Percentiles rank a stretch among this genome's conserved stretches.
These are phyloP conservation scores for Macquaria ambigua DNA, from an alignment of 2,113 vertebrate species.

Conservation along the genomic window DNA sequence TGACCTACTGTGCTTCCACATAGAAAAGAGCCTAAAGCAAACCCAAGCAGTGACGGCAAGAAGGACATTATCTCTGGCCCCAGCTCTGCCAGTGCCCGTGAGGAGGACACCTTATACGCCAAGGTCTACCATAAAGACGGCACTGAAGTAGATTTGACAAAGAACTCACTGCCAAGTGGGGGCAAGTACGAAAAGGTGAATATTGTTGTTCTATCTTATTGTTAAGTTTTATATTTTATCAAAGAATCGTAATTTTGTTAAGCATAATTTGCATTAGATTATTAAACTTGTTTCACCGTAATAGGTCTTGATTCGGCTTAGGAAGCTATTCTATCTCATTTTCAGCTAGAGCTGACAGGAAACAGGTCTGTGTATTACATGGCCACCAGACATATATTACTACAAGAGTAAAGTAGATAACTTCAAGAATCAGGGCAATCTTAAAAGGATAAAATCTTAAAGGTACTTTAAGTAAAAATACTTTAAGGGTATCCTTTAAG, in stretches of 20 bases:
- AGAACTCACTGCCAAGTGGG: conserved; percentile 92
- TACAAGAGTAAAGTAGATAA: neutral
- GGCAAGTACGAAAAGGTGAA: conserved; percentile 94
- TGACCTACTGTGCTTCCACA: conserved; percentile 36
- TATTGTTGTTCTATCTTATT: neutral
- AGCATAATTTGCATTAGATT: neutral
- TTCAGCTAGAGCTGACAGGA: neutral
- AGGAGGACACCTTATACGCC: conserved; percentile 88
- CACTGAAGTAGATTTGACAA: conserved; percentile 90
- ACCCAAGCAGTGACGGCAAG: conserved; percentile 54
- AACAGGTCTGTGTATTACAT: neutral
- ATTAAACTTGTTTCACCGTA: neutral
- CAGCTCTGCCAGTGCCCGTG: conserved; percentile 73
- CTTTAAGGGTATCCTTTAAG: neutral
- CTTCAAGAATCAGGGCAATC: neutral
- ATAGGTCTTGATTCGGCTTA: neutral
- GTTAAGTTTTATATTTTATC: neutral
- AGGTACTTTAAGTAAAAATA: neutral
- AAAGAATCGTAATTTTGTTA: neutral
- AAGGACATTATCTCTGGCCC: conserved; percentile 83
- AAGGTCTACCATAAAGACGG: conserved; percentile 91
- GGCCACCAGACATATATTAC: neutral
- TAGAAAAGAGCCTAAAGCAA: conserved; percentile 88
- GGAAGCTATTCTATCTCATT: neutral
- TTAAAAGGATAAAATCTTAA: neutral